A percentile compares a stretch with the other conserved stretches of the same genome.
These are phyloP conservation scores for Seladonia tumulorum DNA, from an alignment of 2,888 invertebrate species.

Conservation along the genomic window DNA sequence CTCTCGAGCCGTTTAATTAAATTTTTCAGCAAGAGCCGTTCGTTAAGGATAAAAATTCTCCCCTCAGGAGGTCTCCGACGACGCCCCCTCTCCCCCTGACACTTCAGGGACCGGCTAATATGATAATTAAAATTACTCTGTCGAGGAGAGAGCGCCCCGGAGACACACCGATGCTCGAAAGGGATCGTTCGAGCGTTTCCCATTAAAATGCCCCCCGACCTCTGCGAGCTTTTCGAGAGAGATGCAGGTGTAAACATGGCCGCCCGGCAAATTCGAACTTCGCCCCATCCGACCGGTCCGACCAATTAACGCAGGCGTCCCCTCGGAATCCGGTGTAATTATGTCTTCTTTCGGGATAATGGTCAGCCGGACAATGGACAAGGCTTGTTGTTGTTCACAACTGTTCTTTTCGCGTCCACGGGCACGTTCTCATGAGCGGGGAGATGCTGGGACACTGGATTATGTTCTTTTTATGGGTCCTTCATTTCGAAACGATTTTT, in stretches of 20 bases:
- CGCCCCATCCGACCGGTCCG: not conserved
- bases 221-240: conserved; percentile 33
- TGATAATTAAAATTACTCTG: conserved; percentile 73
- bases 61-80: conserved; percentile 14
- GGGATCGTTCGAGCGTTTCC: conserved; percentile 41
- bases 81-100: not conserved
- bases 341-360: not conserved
- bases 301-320: conserved; percentile 15
- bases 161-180: conserved; percentile 3
- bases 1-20: conserved; percentile 71
- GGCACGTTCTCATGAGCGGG: too few relatives aligned
- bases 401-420: not conserved
- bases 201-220: conserved; percentile 61
- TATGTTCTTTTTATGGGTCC: too few relatives aligned
- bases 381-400: not conserved
- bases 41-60: conserved; percentile 60
- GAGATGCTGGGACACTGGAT: too few relatives aligned
- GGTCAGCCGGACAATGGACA: not conserved
- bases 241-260: conserved; percentile 41
- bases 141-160: conserved; percentile 40
- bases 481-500: too few relatives aligned
- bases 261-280: conserved; percentile 6
- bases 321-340: not conserved
- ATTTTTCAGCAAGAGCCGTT: conserved; percentile 67
- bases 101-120: conserved; percentile 60